Evolutionary conservation across 2,888 invertebrate genomes (phyloP).

Genomic region (Mesorhabditis belari): DNA sequence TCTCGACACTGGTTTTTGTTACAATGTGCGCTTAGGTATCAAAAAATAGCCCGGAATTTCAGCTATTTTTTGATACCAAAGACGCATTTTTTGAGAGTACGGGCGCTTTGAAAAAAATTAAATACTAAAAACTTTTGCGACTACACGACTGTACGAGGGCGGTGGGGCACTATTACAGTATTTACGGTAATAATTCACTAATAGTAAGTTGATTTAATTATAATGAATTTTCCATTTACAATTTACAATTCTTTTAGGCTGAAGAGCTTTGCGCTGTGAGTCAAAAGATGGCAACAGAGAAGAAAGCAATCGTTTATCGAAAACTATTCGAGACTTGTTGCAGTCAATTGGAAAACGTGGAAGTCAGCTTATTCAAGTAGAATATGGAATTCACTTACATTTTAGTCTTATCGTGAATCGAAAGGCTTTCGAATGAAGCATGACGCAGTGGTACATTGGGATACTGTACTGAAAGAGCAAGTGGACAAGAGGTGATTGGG

Average conservation of each 20-base stretch:
- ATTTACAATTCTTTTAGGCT: not conserved
- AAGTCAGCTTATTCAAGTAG: not conserved
- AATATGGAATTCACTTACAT: not conserved
- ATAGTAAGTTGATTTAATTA: too few relatives aligned
- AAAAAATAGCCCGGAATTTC: too few relatives aligned
- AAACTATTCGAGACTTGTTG: not conserved
- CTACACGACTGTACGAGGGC: too few relatives aligned
- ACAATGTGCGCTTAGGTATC: too few relatives aligned
- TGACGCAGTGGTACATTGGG: constrained; percentile 3
- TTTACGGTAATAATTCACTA: too few relatives aligned
- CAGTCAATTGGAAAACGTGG: not conserved
- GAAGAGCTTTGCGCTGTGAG: not conserved
- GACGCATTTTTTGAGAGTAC: too few relatives aligned
- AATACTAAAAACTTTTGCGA: too few relatives aligned
- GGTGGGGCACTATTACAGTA: too few relatives aligned
- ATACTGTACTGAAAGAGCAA: not conserved
- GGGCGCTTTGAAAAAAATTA: too few relatives aligned
- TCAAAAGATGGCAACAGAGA: not conserved
- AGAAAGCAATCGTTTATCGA: not conserved
- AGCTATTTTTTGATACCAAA: too few relatives aligned
- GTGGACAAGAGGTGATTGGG: not conserved
- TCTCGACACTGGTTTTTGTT: too few relatives aligned
- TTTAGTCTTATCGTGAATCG: constrained; percentile 11
- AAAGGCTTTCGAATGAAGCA: constrained; percentile 13
- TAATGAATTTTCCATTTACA: too few relatives aligned